Evolutionary conservation across 2,113 vertebrate species (phyloP).

Genomic region (Orycteropus afer): DNA sequence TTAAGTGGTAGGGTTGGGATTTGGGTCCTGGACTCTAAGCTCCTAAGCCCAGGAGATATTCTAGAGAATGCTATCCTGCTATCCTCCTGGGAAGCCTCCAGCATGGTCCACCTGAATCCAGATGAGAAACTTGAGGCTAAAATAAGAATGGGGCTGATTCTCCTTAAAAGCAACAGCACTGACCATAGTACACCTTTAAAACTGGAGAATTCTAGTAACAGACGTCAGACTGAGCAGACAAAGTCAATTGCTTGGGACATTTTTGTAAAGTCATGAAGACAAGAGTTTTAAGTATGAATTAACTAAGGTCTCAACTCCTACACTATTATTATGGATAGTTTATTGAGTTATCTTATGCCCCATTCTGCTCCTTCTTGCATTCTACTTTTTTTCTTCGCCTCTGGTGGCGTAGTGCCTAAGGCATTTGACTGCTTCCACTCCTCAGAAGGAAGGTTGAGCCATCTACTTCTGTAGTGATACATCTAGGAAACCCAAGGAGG

Average conservation of each 20-base stretch:
- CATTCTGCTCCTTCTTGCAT: background rate
- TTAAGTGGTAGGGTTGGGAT: background rate
- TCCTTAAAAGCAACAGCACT: background rate
- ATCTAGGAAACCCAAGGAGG: no score
- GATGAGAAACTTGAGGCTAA: background rate
- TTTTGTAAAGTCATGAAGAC: background rate
- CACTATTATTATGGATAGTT: background rate
- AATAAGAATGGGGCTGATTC: background rate
- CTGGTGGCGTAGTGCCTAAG: no score
- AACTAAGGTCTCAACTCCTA: constrained; percentile 35
- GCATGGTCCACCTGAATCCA: background rate
- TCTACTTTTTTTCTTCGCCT: background rate
- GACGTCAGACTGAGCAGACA: constrained; percentile 15
- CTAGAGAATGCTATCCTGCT: background rate
- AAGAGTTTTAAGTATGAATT: constrained; percentile 31
- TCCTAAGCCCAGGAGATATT: background rate
- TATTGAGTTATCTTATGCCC: background rate
- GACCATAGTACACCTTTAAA: constrained; percentile 8
- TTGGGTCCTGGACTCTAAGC: background rate
- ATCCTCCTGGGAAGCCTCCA: background rate
- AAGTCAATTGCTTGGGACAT: background rate
- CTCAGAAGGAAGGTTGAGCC: no score
- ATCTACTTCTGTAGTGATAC: no score
- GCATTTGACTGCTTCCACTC: no score
- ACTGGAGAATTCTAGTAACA: background rate